Base-by-base conservation (phyloP, 2,113 vertebrate species). In the Apistogramma diplotaenia region DNA sequence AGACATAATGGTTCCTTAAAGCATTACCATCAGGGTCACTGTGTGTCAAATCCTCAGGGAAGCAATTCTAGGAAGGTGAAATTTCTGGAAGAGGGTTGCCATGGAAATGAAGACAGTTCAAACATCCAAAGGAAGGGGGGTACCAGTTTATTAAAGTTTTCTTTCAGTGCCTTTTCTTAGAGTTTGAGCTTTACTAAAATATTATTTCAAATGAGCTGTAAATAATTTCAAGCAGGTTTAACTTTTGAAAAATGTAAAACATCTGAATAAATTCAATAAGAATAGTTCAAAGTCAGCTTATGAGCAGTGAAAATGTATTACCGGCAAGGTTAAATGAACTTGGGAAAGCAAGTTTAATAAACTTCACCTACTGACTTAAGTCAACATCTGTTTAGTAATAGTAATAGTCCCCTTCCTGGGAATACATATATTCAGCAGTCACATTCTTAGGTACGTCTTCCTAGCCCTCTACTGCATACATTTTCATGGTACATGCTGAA, bases 31-130 rank as follows among this genome's bases (percentile, higher is more conserved):
- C 40, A 70, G 40, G 58, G 62, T 79, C 74, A 67, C 61, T 60
- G 43, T 79, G 77, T 43, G 15, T 77, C 27, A 76, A 87, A 82
- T n/a, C 54, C 49, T 73, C 6, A 54, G 25, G 5, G 76, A 74
- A 7, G 19, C 15, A 54, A 23, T 75, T 78, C 4, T 40, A 37
- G 21, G 12, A 80, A 54, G 23, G 40, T 57, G 16, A 62, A 13
- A 60, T 76, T 33, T 74, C 19, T 71, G 5, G 9, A 21, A 43
- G 5, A 37, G 4, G 18, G 75, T 62, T 78, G 21, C 43, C 55
- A 84, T 76, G 70, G 27, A 61, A 82, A 87, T 80, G 54, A 27
- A 80, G 15, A 84, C 10, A 7, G 16, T 23, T 21, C 19, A 59
- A 21, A 19, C 58, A 56, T 84, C 6, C 7, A 27, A 40, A 62